Evolutionary conservation across 2,113 vertebrate genomes (phyloP).

Genomic region (Penelope pileata): DNA sequence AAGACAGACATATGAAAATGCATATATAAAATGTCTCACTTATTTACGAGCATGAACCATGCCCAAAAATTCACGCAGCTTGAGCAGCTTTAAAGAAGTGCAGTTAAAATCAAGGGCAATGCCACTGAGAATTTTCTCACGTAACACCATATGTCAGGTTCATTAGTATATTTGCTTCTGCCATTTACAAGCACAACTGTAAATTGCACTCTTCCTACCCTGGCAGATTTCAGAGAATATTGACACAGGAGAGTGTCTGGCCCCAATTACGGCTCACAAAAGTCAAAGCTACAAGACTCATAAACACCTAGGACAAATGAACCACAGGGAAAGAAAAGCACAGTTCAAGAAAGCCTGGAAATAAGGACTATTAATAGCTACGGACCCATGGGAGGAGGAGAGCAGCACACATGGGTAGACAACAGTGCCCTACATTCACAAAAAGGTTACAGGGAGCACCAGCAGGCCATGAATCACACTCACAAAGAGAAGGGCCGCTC

Average conservation of each 20-base stretch:
- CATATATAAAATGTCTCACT: neutral
- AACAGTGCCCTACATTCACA: neutral
- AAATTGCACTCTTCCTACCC: constrained; percentile 17
- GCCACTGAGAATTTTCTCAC: constrained; percentile 10
- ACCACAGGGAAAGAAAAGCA: constrained; percentile 17
- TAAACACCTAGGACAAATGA: constrained; percentile 51
- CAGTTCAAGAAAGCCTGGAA: constrained; percentile 10
- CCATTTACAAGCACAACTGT: constrained; percentile 10
- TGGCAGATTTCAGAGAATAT: constrained; percentile 47
- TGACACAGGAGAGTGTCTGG: constrained; percentile 32
- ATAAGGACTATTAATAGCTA: constrained; percentile 2
- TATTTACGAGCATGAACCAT: neutral
- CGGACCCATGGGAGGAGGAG: neutral
- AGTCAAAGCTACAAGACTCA: constrained; percentile 34
- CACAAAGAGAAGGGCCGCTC: neutral
- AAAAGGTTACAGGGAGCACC: neutral
- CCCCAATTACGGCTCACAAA: constrained; percentile 34
- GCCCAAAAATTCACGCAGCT: neutral
- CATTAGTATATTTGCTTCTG: constrained; percentile 56
- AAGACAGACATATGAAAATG: neutral
- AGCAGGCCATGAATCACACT: neutral
- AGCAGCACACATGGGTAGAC: neutral
- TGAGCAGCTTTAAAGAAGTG: constrained; percentile 10
- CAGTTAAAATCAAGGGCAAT: constrained; percentile 26
- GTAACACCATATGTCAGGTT: constrained; percentile 12